Conservation (phyloP, 2,888 invertebrate species). For the Epistrophe eligans region DNA sequence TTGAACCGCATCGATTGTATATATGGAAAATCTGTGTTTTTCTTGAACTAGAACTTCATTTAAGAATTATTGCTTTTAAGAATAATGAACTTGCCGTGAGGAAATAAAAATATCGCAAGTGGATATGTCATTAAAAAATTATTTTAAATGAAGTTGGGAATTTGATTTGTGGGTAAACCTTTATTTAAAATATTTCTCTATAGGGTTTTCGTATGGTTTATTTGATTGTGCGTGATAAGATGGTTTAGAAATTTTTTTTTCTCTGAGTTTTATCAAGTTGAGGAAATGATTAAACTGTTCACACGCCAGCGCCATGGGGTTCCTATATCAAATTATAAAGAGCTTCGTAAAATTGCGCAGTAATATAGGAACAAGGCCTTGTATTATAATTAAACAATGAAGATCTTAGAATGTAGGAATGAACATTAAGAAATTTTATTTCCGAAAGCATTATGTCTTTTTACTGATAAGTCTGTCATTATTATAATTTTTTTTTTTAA, state of each 20-base stretch:
- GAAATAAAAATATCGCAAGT: slow-evolving; percentile 3
- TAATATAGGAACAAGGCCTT: background rate
- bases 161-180: background rate
- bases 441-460: background rate
- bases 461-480: background rate
- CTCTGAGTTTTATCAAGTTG: background rate
- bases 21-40: background rate
- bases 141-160: background rate
- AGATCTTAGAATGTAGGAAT: background rate
- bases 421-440: background rate
- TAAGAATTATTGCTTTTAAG: slow-evolving; percentile 12
- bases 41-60: slow-evolving; percentile 52
- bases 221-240: slow-evolving; percentile 29
- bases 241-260: background rate
- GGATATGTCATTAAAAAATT: slow-evolving; percentile 1
- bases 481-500: background rate
- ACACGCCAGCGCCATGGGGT: background rate
- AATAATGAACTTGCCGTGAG: slow-evolving; percentile 11
- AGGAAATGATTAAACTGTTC: slow-evolving; percentile 1
- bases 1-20: slow-evolving; percentile 31
- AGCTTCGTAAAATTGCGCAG: background rate
- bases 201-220: background rate
- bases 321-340: too few species aligned
- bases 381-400: background rate
- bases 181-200: background rate